Evolutionary conservation across 2,113 vertebrate genomes (phyloP), one percentile per base, ranked within the genome.

Genomic region (Chaetops frenatus): DNA sequence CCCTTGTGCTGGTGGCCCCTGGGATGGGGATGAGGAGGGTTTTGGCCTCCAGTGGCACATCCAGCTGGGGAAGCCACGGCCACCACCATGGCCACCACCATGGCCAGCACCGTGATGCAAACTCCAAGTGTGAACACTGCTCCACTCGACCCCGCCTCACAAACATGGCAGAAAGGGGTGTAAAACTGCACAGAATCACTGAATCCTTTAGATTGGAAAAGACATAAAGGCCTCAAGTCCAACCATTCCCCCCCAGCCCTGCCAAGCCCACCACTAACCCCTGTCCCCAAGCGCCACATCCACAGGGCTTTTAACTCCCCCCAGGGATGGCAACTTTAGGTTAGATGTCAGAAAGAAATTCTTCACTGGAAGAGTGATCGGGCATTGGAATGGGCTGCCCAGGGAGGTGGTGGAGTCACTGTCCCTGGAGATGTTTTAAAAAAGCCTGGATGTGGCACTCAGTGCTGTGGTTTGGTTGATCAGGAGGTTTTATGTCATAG

Each of bases 121-220:
- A 50, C 29, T 31, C 29, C 6, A 31, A 16, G 13, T 0, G 1
- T 4, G 8, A 2, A 0, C 29, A 1, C 5, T 1, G 0, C 23
- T 60, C 18, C 9, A 15, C 15, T 9, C 22, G 20, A 12, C 31
- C 29, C 36, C 53, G 10, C 1, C 69, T 25, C 81, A 27, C 33
- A 25, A 20, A 45, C 3, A 2, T 6, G 36, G 18, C 36, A 20
- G 3, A 78, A 35, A 61, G 9, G 18, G 4, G 1, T 42, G 51
- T 10, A 35, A 76, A 76, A 7, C 38, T 47, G 58, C 51, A 24
- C 8, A 7, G 51, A 57, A 17, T 9, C 27, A 6, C 4, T 11
- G 48, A 23, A 27, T 7, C 10, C 1, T 33, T 57, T 3, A 5
- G 12, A 23, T 0, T 33, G 51, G 36, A 65, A 65, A 65, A 64